Conservation (phyloP, 2,888 invertebrate genomes). For the Rhingia campestris region DNA sequence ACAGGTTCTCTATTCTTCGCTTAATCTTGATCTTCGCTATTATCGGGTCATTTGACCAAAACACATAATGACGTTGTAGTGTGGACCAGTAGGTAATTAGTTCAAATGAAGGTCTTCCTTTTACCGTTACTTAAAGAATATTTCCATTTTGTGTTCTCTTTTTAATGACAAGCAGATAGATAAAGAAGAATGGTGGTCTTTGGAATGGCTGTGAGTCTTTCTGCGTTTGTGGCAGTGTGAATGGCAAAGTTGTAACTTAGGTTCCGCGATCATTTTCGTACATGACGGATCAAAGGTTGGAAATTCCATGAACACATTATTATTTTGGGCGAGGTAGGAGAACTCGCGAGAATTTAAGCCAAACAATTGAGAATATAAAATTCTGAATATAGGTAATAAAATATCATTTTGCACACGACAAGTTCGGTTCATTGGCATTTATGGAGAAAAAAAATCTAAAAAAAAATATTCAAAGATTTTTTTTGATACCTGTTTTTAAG, state of each 20-base stretch:
- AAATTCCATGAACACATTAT: too few species aligned
- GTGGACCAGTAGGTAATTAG: constrained; percentile 67
- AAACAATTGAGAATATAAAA: background rate
- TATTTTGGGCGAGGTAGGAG: background rate
- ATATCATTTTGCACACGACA: too few species aligned
- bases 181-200: constrained; percentile 21
- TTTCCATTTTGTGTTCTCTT: background rate
- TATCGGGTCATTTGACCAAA: constrained; percentile 49
- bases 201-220: too few species aligned
- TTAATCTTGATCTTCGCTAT: constrained; percentile 47
- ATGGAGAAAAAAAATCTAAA: background rate
- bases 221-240: too few species aligned
- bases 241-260: too few species aligned
- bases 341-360: background rate
- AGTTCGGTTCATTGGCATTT: constrained; percentile 10
- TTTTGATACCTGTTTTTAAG: constrained; percentile 11
- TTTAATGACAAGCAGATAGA: constrained; percentile 9
- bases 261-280: too few species aligned
- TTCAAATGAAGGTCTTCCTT: constrained; percentile 43
- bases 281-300: too few species aligned
- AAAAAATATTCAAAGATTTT: constrained; percentile 8
- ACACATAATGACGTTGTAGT: constrained; percentile 42
- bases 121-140: constrained; percentile 33
- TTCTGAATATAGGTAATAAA: background rate
- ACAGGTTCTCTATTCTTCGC: constrained; percentile 13